Evolutionary conservation across 1,140 invertebrate genomes (phyloP).

Genomic region (Chionoecetes opilio): DNA sequence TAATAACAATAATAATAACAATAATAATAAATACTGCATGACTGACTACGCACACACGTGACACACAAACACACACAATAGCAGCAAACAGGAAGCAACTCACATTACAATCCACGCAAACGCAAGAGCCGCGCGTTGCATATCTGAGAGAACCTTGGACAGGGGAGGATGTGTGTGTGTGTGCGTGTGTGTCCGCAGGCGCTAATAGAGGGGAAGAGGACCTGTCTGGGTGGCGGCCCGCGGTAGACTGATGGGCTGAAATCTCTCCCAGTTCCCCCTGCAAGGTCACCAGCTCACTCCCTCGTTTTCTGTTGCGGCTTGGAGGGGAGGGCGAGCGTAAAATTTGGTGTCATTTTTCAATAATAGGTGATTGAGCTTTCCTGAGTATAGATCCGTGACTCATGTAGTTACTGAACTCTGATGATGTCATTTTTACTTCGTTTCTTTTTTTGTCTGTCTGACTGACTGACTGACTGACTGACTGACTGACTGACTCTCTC

Average conservation of each 20-base stretch:
- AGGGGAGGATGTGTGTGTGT: not conserved
- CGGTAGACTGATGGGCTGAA: not conserved
- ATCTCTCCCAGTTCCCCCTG: conserved; percentile 2
- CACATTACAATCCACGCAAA: too few species aligned
- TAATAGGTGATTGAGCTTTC: not conserved
- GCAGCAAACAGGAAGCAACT: too few species aligned
- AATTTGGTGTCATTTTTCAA: conserved; percentile 10
- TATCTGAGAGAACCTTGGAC: not conserved
- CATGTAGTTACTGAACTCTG: too few species aligned
- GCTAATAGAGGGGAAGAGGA: not conserved
- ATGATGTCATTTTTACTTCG: too few species aligned
- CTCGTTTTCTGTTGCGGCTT: not conserved
- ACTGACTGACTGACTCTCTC: not conserved
- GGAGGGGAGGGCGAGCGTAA: not conserved
- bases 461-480: not conserved
- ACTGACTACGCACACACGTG: not conserved
- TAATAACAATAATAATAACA: too few species aligned
- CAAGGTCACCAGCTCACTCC: not conserved
- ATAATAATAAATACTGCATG: not conserved
- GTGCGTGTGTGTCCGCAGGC: not conserved
- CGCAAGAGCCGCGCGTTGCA: not conserved
- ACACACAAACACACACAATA: not conserved
- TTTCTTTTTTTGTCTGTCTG: not conserved
- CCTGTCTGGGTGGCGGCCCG: not conserved
- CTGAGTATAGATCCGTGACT: not conserved